phyloP scores from a whole-genome alignment of 2,888 invertebrate species.

The Sussaba pulchella region DNA sequence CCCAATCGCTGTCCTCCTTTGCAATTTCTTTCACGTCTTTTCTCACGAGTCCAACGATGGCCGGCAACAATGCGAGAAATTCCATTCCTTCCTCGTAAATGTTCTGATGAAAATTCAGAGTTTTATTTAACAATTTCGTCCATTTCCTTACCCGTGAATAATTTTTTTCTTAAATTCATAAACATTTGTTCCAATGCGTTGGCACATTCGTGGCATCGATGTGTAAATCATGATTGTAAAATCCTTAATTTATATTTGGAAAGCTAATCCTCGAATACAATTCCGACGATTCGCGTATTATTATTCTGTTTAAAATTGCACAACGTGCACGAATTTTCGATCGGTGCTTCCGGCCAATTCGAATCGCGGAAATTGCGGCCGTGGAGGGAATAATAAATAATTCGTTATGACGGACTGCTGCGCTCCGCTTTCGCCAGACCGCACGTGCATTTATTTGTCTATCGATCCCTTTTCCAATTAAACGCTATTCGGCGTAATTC shows the following conservation, averaged over 20 bases:
- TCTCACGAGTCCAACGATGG: slow-evolving; percentile 75
- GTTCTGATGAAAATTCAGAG: slow-evolving; percentile 70
- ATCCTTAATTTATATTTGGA: slow-evolving; percentile 34
- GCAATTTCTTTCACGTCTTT: slow-evolving; percentile 50
- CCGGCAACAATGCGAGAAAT: slow-evolving; percentile 78
- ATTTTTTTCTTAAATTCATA: too few relatives aligned
- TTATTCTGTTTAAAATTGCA: slow-evolving; percentile 15
- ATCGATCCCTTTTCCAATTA: slow-evolving; percentile 25
- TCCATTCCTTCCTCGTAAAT: slow-evolving; percentile 81
- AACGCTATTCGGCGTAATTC: background rate
- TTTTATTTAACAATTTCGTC: background rate
- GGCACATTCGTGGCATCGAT: background rate
- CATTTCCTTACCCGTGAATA: background rate
- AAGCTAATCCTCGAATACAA: slow-evolving; percentile 3
- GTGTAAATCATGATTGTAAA: background rate
- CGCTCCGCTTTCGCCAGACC: background rate
- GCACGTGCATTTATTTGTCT: background rate
- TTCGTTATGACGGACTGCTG: slow-evolving; percentile 22
- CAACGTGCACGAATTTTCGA: slow-evolving; percentile 33
- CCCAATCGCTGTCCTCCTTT: slow-evolving; percentile 76
- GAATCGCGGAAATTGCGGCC: slow-evolving; percentile 26
- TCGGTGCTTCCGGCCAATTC: slow-evolving; percentile 33
- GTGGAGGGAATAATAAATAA: slow-evolving; percentile 47
- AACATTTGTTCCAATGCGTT: background rate
- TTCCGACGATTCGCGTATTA: background rate